These are phyloP conservation scores for Laticauda laticaudata DNA, from an alignment of 2,113 vertebrate species.

Conservation along the genomic window DNA sequence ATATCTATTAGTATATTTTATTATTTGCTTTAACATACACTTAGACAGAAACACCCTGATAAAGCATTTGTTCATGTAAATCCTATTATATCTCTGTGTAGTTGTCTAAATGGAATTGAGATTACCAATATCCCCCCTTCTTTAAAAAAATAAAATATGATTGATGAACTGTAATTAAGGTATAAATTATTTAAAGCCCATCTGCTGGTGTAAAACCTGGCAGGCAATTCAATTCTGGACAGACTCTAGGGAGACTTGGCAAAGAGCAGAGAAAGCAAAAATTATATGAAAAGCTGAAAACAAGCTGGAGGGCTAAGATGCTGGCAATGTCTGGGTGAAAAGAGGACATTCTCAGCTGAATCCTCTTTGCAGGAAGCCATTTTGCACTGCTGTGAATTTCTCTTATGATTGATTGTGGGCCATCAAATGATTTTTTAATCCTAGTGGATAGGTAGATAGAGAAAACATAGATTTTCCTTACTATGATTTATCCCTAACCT, in stretches of 20 bases:
- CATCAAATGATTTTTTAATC: not conserved
- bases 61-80: conserved; percentile 50
- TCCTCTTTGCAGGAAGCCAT: conserved; percentile 49
- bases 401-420: conserved; percentile 11
- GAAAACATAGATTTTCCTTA: not conserved
- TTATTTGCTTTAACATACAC: not conserved
- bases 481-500: not conserved
- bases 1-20: not conserved
- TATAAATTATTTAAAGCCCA: conserved; percentile 73
- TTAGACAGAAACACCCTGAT: conserved; percentile 21
- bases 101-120: conserved; percentile 54
- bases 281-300: conserved; percentile 55
- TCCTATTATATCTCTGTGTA: not conserved
- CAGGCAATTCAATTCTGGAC: conserved; percentile 61
- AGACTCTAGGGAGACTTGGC: conserved; percentile 52
- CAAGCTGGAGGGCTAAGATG: conserved; percentile 55
- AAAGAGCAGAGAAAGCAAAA: conserved; percentile 57
- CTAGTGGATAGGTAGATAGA: not conserved
- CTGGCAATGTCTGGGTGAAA: conserved; percentile 44
- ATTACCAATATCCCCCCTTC: conserved; percentile 26
- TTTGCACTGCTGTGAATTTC: conserved; percentile 18
- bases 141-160: conserved; percentile 60
- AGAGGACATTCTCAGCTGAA: conserved; percentile 58
- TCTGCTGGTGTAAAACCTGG: conserved; percentile 56
- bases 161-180: conserved; percentile 73